A percentile compares a stretch with the other conserved stretches of the same genome.
phyloP scores from a whole-genome alignment of 2,888 invertebrate genomes.

The Hyposoter dolosus region DNA sequence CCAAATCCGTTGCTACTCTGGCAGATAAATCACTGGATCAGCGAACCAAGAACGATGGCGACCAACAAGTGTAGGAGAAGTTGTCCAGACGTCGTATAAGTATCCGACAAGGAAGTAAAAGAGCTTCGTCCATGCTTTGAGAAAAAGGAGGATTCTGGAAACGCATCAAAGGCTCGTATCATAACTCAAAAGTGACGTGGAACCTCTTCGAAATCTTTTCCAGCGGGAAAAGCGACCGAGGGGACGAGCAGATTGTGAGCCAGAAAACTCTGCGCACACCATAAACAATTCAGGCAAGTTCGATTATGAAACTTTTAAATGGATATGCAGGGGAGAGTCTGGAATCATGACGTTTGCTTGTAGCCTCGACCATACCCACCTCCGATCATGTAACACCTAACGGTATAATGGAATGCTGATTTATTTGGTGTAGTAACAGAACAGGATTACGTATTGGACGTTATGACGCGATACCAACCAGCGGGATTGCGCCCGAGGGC shows the following conservation, averaged over 20 bases:
- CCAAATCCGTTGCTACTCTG: conserved; percentile 50
- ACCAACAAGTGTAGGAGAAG: conserved; percentile 35
- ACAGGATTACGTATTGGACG: conserved; percentile 6
- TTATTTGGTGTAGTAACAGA: conserved; percentile 25
- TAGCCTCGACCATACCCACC: not conserved
- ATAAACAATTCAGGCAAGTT: conserved; percentile 83
- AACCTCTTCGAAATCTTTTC: conserved; percentile 28
- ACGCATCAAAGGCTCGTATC: conserved; percentile 63
- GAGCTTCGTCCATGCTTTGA: not conserved
- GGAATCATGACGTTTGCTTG: conserved; percentile 51
- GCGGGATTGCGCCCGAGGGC: conserved; percentile 9
- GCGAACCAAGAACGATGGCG: conserved; percentile 14
- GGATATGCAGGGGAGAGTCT: conserved; percentile 58
- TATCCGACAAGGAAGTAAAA: conserved; percentile 4
- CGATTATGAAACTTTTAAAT: conserved; percentile 83
- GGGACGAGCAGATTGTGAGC: conserved; percentile 15
- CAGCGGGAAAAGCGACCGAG: not conserved
- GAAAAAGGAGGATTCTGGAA: conserved; percentile 25
- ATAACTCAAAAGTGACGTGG: conserved; percentile 58
- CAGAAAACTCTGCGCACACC: conserved; percentile 67
- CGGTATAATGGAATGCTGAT: conserved; percentile 34
- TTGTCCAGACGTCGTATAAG: conserved; percentile 8
- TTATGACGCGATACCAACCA: conserved; percentile 15
- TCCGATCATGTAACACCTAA: conserved; percentile 21
- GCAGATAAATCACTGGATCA: conserved; percentile 55